These are phyloP conservation scores for Ostrea denselamellosa DNA, from an alignment of 1,140 invertebrate genomes.

Conservation along the genomic window DNA sequence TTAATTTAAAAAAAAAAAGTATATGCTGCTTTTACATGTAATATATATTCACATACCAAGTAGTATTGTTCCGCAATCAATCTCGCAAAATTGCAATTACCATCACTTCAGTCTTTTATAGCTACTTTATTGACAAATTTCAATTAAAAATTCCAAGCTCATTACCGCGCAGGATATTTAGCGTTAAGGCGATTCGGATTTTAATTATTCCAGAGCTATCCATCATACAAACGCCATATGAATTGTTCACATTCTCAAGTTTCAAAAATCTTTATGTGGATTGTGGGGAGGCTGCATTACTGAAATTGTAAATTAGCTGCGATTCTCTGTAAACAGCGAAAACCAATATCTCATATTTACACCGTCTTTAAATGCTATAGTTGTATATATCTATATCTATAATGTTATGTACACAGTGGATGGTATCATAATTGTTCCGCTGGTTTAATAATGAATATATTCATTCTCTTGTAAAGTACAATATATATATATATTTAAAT, in stretches of 20 bases:
- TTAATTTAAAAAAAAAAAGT: no score
- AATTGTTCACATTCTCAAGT: constrained; percentile 29
- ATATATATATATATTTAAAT: no score
- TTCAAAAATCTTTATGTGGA: constrained; percentile 12
- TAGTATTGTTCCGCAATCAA: no score
- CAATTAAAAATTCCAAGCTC: neutral
- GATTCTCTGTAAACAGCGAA: neutral
- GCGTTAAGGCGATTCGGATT: neutral
- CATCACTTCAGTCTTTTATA: neutral
- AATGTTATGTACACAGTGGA: no score
- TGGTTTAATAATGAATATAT: no score
- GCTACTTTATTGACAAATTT: neutral
- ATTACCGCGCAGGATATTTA: neutral
- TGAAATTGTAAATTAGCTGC: constrained; percentile 7
- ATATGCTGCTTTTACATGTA: no score
- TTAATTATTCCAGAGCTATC: constrained; percentile 7
- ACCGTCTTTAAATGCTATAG: neutral
- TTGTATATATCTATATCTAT: no score
- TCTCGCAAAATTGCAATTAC: no score
- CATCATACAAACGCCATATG: neutral
- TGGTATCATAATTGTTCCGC: no score
- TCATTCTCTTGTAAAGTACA: no score
- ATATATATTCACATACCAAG: no score
- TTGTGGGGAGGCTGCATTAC: neutral
- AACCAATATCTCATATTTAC: neutral